Evolutionary conservation across 1,140 invertebrate species (phyloP).

Genomic region (Apis florea): DNA sequence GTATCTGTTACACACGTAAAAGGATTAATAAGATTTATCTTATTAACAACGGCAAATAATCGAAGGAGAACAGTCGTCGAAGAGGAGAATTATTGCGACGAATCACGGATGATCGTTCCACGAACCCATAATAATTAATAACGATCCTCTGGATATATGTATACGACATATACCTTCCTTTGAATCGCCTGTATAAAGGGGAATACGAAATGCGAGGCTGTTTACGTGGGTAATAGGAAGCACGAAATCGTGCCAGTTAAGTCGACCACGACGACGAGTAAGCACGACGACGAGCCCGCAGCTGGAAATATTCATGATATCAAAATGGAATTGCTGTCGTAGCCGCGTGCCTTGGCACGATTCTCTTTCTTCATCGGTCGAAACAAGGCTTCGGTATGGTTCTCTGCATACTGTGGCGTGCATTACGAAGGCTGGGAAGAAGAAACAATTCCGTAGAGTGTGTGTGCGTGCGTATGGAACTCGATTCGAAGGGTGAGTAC

Average conservation of each 20-base stretch:
- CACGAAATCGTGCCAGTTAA: slow-evolving; percentile 68
- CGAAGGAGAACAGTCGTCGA: neutral
- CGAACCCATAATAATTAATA: slow-evolving; percentile 6
- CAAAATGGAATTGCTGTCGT: slow-evolving; percentile 73
- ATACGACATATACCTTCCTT: slow-evolving; percentile 2
- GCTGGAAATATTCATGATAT: slow-evolving; percentile 78
- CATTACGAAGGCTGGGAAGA: neutral
- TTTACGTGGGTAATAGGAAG: slow-evolving; percentile 64
- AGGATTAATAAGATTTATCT: neutral
- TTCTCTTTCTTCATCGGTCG: slow-evolving; percentile 61
- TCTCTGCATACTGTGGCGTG: neutral
- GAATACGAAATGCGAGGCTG: slow-evolving; percentile 36
- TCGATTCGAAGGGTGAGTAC: neutral
- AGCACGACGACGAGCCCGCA: slow-evolving; percentile 69
- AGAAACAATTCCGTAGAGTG: slow-evolving; percentile 38
- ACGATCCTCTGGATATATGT: neutral
- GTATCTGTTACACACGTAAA: no score
- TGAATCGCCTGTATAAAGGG: slow-evolving; percentile 3
- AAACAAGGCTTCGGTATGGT: slow-evolving; percentile 39
- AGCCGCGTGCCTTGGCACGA: slow-evolving; percentile 67
- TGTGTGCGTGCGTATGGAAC: neutral
- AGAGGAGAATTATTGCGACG: slow-evolving; percentile 10
- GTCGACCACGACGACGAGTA: slow-evolving; percentile 65
- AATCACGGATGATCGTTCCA: slow-evolving; percentile 12
- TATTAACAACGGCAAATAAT: neutral